Evolutionary conservation across 37 sponge, comb jelly and placozoan genomes (phyloP).

Genomic region (Halisarca cf. caerulea): DNA sequence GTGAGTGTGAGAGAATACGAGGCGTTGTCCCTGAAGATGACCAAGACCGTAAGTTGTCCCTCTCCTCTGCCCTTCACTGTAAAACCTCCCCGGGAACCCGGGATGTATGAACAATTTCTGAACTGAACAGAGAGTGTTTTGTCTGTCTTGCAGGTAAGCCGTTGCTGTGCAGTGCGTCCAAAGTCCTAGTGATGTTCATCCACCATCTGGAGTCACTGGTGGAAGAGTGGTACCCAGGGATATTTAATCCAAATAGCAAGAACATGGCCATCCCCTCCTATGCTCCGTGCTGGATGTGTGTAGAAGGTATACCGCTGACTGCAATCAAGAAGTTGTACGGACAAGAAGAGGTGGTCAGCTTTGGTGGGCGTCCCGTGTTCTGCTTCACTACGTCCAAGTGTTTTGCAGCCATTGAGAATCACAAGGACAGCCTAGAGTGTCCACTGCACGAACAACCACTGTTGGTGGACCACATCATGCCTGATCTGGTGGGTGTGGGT

Average conservation of each 20-base stretch:
- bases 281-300: slow-evolving; percentile 82
- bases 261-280: slow-evolving; percentile 10
- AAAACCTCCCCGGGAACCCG: neutral
- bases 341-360: neutral
- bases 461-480: slow-evolving; percentile 34
- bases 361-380: slow-evolving; percentile 18
- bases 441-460: slow-evolving; percentile 47
- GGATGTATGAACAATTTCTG: too few species aligned
- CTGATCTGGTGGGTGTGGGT: slow-evolving; percentile 66
- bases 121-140: too few species aligned
- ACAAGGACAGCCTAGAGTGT: slow-evolving; percentile 44
- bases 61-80: neutral
- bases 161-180: slow-evolving; percentile 43
- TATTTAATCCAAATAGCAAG: slow-evolving; percentile 5
- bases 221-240: slow-evolving; percentile 70
- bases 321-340: neutral
- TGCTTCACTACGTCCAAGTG: slow-evolving; percentile 40
- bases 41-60: neutral
- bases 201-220: slow-evolving; percentile 72
- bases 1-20: slow-evolving; percentile 35
- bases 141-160: neutral
- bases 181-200: slow-evolving; percentile 61
- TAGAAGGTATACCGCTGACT: neutral
- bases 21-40: neutral
- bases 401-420: slow-evolving; percentile 22